Evolutionary conservation across 1,140 invertebrate species (phyloP).

Genomic region (Zaprionus ghesquierei): DNA sequence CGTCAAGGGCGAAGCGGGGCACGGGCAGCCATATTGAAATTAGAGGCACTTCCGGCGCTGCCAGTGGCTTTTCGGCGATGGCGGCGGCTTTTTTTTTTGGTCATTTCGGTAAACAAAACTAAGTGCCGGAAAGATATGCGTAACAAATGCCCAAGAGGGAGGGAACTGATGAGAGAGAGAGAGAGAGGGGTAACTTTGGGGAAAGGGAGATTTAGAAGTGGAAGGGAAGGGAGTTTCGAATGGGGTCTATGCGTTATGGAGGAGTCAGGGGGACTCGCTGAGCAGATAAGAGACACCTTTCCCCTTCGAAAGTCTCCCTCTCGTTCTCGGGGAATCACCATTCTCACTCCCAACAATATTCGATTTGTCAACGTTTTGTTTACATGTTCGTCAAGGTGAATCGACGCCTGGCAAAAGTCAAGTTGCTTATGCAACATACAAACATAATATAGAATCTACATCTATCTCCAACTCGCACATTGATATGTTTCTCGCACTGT

Average conservation of each 20-base stretch:
- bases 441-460: slow-evolving; percentile 18
- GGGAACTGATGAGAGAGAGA: not conserved
- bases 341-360: slow-evolving; percentile 6
- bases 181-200: not conserved
- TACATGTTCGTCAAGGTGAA: slow-evolving; percentile 44
- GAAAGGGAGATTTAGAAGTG: not conserved
- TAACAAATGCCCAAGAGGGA: slow-evolving; percentile 28
- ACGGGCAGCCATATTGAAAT: slow-evolving; percentile 74
- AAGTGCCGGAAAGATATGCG: slow-evolving; percentile 78
- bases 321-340: not conserved
- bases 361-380: slow-evolving; percentile 47
- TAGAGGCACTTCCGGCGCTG: slow-evolving; percentile 63
- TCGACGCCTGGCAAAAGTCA: slow-evolving; percentile 4
- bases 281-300: too few relatives aligned
- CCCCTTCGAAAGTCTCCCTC: too few relatives aligned
- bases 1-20: slow-evolving; percentile 11
- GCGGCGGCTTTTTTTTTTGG: slow-evolving; percentile 20
- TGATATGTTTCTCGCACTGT: not conserved
- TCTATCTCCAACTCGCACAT: not conserved
- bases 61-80: slow-evolving; percentile 41
- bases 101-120: slow-evolving; percentile 53
- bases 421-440: slow-evolving; percentile 47
- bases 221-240: not conserved
- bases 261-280: too few relatives aligned
- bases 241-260: not conserved